Conservation (phyloP, 2,113 vertebrate species). For the Triplophysa rosa region DNA sequence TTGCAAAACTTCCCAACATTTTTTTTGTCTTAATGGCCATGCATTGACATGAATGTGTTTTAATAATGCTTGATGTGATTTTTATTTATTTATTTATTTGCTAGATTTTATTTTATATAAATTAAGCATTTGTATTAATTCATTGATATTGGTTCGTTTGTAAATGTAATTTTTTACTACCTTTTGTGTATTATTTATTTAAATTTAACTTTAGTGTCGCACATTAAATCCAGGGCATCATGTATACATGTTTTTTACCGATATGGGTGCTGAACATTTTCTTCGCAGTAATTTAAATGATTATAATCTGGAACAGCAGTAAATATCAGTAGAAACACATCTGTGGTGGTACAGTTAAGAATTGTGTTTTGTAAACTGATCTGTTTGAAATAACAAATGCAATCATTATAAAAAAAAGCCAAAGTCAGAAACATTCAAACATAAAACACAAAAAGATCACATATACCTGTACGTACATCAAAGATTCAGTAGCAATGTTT, state of each 20-base stretch:
- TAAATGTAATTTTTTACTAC: background rate
- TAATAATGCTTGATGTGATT: background rate
- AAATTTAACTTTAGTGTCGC: background rate
- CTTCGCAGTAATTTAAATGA: background rate
- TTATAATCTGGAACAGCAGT: slow-evolving; percentile 3
- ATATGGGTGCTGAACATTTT: slow-evolving; percentile 9
- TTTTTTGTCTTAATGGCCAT: slow-evolving; percentile 9
- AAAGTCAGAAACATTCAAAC: background rate
- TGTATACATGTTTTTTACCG: slow-evolving; percentile 15
- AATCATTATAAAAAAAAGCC: background rate
- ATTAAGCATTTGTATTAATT: background rate
- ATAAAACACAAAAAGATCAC: background rate
- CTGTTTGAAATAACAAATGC: slow-evolving; percentile 5
- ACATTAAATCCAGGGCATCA: background rate
- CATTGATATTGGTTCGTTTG: background rate
- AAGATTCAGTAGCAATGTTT: background rate
- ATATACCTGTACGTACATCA: background rate
- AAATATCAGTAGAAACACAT: background rate
- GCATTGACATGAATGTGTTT: slow-evolving; percentile 24
- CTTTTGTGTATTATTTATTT: background rate
- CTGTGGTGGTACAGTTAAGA: background rate
- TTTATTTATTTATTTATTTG: background rate
- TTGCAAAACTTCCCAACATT: background rate
- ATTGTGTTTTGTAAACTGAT: background rate
- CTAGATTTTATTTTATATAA: background rate